phyloP scores from a whole-genome alignment of 92 coral and sea anemone genomes.

The Phenganax stokvisi region DNA sequence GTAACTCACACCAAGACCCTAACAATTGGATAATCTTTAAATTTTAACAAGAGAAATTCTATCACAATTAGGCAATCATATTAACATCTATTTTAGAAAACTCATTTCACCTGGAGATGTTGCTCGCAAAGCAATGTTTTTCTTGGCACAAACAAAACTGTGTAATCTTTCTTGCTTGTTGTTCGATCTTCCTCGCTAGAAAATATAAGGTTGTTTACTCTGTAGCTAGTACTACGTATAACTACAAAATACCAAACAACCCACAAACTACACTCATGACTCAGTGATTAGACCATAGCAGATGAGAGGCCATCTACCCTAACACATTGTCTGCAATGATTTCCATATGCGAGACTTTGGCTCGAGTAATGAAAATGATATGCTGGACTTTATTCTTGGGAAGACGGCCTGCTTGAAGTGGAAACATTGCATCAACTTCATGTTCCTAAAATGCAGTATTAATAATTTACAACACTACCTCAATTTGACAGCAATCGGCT shows the following conservation, averaged over 20 bases:
- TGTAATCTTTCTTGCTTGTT: slow-evolving; percentile 73
- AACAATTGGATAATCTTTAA: background rate
- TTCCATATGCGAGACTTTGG: slow-evolving; percentile 90
- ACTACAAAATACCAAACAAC: no score
- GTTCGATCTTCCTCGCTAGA: slow-evolving; percentile 76
- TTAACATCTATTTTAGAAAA: background rate
- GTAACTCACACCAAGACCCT: slow-evolving; percentile 72
- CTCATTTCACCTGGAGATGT: slow-evolving; percentile 57
- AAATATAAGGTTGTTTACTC: background rate
- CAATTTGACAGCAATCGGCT: background rate
- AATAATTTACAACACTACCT: background rate
- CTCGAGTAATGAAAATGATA: slow-evolving; percentile 81
- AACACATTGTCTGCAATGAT: slow-evolving; percentile 86
- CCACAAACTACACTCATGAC: no score
- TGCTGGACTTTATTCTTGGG: slow-evolving; percentile 79
- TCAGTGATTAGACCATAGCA: background rate
- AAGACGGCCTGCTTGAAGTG: slow-evolving; percentile 67
- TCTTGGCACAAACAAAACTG: slow-evolving; percentile 86
- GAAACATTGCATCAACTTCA: slow-evolving; percentile 94
- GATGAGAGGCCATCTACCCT: slow-evolving; percentile 32
- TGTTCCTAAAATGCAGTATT: slow-evolving; percentile 59
- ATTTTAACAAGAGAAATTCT: background rate
- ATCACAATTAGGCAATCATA: background rate
- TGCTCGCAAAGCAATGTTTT: slow-evolving; percentile 87
- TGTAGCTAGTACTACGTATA: background rate